Percentiles rank a stretch among this genome's conserved stretches.
Conservation (phyloP, 2,888 invertebrate species). For the Plagiodera versicolora region DNA sequence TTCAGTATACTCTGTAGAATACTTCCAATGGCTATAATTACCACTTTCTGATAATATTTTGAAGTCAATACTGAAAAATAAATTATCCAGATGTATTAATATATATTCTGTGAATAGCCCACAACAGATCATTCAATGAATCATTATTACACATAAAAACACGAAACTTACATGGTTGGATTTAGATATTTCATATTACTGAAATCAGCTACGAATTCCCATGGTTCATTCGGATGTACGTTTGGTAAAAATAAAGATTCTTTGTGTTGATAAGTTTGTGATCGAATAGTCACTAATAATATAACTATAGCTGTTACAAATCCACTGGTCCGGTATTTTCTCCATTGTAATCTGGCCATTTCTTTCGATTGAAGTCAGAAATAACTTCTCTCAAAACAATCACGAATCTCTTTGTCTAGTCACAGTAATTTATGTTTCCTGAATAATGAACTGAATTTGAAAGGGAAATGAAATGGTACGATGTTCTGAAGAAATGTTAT, state of each 20-base stretch:
- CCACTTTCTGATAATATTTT: constrained; percentile 66
- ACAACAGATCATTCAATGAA: neutral
- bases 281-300: constrained; percentile 45
- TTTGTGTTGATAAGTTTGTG: constrained; percentile 52
- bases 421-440: constrained; percentile 12
- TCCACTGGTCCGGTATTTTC: constrained; percentile 39
- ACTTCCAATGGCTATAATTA: constrained; percentile 70
- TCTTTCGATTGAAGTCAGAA: neutral
- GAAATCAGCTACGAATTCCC: constrained; percentile 78
- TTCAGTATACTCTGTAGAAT: constrained; percentile 67
- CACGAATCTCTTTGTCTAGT: neutral
- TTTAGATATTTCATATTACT: constrained; percentile 71
- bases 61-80: constrained; percentile 61
- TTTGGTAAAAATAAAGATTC: constrained; percentile 59
- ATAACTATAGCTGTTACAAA: constrained; percentile 37
- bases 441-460: neutral
- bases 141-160: neutral
- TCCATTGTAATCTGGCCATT: constrained; percentile 49
- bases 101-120: no score
- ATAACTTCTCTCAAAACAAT: no score
- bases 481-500: no score
- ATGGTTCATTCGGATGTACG: constrained; percentile 63
- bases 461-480: no score
- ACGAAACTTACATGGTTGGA: constrained; percentile 68
- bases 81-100: neutral